These are phyloP conservation scores for Ericerus pela DNA, from an alignment of 1,140 invertebrate genomes.

Conservation along the genomic window DNA sequence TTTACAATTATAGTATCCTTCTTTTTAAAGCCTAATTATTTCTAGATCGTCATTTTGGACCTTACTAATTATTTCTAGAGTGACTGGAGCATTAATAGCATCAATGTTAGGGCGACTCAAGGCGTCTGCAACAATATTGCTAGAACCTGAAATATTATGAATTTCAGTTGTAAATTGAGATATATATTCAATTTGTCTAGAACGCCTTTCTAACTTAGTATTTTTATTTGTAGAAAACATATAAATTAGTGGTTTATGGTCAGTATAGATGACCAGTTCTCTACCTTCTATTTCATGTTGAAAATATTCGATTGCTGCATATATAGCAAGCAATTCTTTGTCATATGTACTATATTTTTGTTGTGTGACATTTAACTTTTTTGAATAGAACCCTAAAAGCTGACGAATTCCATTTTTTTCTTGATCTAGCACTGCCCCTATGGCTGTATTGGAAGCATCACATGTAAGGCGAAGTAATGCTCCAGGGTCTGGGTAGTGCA, in stretches of 20 bases:
- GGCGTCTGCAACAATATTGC: neutral
- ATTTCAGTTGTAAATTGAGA: constrained; percentile 6
- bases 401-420: neutral
- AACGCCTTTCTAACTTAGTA: neutral
- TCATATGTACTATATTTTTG: constrained; percentile 32
- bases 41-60: neutral
- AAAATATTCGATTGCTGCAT: constrained; percentile 32
- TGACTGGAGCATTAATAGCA: neutral
- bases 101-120: neutral
- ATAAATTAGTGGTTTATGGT: neutral
- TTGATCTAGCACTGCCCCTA: neutral
- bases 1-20: neutral
- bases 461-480: neutral
- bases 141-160: neutral
- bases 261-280: neutral
- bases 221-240: neutral
- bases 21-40: neutral
- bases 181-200: neutral
- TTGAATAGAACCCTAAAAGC: constrained; percentile 28
- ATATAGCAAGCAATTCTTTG: constrained; percentile 34
- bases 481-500: constrained; percentile 6
- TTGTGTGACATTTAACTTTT: constrained; percentile 28
- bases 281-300: constrained; percentile 19
- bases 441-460: neutral
- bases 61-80: neutral